Base-by-base conservation (phyloP, 2,797 vertebrate species). In the Choloepus didactylus region DNA sequence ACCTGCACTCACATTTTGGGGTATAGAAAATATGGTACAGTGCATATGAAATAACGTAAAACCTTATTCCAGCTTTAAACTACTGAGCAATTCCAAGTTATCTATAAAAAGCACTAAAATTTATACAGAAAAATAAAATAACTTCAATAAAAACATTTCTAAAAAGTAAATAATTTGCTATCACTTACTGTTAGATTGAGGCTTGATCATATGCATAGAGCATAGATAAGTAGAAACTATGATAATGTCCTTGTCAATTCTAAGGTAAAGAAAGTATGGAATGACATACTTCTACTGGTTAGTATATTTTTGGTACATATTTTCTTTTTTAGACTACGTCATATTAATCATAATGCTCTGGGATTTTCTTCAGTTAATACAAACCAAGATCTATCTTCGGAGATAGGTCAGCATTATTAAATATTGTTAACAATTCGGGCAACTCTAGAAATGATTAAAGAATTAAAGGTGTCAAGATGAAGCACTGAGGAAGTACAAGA, bases 111-210 rank as follows among this genome's bases (percentile, higher is more conserved):
- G 51, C 18, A 83, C 69, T n/a, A 54, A 2, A 73, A 49, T 25
- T 18, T 38, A 91, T 35, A 70, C 21, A 88, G 16, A 82, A 96
- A 86, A 91, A 25, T 67, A 75, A 87, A 7, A 64, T 38, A 60
- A 62, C 60, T 69, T 73, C 8, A 23, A 56, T 69, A 31, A 70
- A 60, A 31, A 54, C 62, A 25, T 1, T 69, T 85, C 73, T 11
- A 2, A 2, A 75, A 82, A 70, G 86, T 31, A 72, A 10, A 31
- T 60, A 49, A 79, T 82, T 59, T 69, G 21, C 76, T 87, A 9
- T 51, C 41, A 46, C 67, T 51, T 75, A 19, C 59, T 66, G 41
- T 72, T 9, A 64, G 38, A 31, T 16, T 87, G 9, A 23, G 79
- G 54, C n/a, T 46, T 23, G 18, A 56, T 46, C 19, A 15, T 2